Evolutionary conservation across 92 coral and sea anemone genomes (phyloP).

Genomic region (Parazoanthus swiftii): DNA sequence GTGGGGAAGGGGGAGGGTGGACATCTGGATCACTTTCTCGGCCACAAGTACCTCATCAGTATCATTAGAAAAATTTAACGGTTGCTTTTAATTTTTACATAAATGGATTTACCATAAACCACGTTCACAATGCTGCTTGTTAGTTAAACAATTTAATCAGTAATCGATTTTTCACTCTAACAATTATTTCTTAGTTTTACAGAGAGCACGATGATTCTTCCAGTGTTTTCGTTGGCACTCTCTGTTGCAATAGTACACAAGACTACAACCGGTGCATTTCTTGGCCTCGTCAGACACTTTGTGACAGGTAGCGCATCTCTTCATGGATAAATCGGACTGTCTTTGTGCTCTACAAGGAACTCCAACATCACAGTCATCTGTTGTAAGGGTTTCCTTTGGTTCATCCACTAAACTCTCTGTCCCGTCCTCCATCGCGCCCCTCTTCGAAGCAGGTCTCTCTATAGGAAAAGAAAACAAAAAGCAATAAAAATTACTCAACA

Average conservation of each 20-base stretch:
- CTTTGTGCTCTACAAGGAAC: background rate
- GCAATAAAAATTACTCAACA: background rate
- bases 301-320: constrained; percentile 11
- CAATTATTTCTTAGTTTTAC: background rate
- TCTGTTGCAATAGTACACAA: constrained; percentile 9
- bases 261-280: constrained; percentile 8
- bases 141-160: too few species aligned
- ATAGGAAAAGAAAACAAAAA: too few species aligned
- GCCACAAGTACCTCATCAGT: too few species aligned
- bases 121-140: too few species aligned
- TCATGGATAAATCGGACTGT: background rate
- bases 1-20: too few species aligned
- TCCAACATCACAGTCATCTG: background rate
- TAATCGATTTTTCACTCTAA: background rate
- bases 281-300: background rate
- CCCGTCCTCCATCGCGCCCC: background rate
- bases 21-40: too few species aligned
- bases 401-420: background rate
- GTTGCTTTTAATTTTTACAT: too few species aligned
- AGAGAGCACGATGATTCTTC: background rate
- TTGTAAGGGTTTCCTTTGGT: background rate
- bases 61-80: too few species aligned
- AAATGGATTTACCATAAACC: too few species aligned
- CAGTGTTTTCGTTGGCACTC: constrained; percentile 14
- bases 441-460: background rate